These are phyloP conservation scores for Mormoops blainvillei DNA, from an alignment of 2,113 vertebrate species.

Conservation along the genomic window DNA sequence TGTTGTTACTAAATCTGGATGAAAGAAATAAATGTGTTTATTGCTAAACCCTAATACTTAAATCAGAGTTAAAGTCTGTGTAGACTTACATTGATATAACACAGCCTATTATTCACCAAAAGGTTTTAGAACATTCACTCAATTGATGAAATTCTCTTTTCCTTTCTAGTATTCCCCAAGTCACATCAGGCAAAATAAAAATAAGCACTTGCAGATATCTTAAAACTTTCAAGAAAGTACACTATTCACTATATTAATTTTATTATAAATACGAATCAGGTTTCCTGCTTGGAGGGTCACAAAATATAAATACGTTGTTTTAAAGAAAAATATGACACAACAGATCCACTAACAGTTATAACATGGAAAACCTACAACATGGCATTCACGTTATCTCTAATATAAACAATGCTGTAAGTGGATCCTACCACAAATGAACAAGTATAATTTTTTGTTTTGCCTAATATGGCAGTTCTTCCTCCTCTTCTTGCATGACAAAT, in stretches of 20 bases:
- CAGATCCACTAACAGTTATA: not conserved
- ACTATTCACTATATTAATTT: not conserved
- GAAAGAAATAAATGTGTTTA: slow-evolving; percentile 7
- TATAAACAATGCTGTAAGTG: not conserved
- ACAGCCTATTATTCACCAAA: not conserved
- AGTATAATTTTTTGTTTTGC: slow-evolving; percentile 19
- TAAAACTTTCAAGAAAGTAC: not conserved
- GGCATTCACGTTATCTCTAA: not conserved
- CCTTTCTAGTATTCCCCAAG: not conserved
- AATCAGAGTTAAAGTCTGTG: not conserved
- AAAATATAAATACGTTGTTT: slow-evolving; percentile 5
- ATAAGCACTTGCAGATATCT: not conserved
- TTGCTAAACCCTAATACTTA: not conserved
- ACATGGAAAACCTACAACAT: not conserved
- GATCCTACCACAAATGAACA: not conserved
- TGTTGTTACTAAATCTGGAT: not conserved
- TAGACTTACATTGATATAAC: not conserved
- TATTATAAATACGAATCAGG: not conserved
- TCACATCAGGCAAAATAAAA: slow-evolving; percentile 35
- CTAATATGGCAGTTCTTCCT: not conserved
- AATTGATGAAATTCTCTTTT: not conserved
- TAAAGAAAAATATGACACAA: not conserved
- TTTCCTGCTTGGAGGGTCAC: not conserved
- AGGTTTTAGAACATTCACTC: not conserved
- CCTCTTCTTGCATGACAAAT: not conserved